Base-by-base conservation (phyloP, 2,113 vertebrate genomes). In the Galeopterus variegatus region DNA sequence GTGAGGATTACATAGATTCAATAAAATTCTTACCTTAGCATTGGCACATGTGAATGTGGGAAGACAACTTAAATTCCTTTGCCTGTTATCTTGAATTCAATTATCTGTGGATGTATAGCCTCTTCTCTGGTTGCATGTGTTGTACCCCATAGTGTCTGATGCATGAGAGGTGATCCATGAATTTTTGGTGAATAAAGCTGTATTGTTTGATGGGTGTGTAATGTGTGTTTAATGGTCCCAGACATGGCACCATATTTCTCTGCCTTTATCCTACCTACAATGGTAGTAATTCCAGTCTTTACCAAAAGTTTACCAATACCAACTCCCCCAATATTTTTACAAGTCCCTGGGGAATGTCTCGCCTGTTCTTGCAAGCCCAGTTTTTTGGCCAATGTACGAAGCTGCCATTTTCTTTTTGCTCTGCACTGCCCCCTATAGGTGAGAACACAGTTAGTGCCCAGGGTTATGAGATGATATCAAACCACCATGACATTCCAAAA, bases 101-200 rank as follows among this genome's bases (percentile, higher is more conserved):
- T 50, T 11, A 18, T 18, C 54, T 77, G 28, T 14, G 26, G 36
- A 26, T 4, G 0, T 14, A 26, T n/a, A 0, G 1, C 4, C 52
- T 62, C 31, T 45, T 31, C 17, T 24, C 12, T 6, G 6, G 26
- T 9, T 1, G 5, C 8, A 14, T 36, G 14, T 14, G 28, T 24
- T 81, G 1, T 28, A 36, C 17, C 12, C 11, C 36, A 24, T 0
- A 19, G 33, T 13, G 14, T 14, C 24, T 15, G 31, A 50, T 8
- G 5, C 24, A 6, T 12, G 85, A 65, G 2, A 56, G 6, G 15
- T 54, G 31, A 64, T 31, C 17, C 3, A 3, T n/a, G 80, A 17
- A 54, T 19, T 60, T 60, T 33, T 41, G 56, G 50, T n/a, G 77
- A 64, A 17, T 48, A 73, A 67, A 81, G 23, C 58, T 73, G 13